A percentile compares a stretch with the other conserved stretches of the same genome.
Evolutionary conservation across 2,888 invertebrate species (phyloP).

Genomic region (Drosophila ezoana): DNA sequence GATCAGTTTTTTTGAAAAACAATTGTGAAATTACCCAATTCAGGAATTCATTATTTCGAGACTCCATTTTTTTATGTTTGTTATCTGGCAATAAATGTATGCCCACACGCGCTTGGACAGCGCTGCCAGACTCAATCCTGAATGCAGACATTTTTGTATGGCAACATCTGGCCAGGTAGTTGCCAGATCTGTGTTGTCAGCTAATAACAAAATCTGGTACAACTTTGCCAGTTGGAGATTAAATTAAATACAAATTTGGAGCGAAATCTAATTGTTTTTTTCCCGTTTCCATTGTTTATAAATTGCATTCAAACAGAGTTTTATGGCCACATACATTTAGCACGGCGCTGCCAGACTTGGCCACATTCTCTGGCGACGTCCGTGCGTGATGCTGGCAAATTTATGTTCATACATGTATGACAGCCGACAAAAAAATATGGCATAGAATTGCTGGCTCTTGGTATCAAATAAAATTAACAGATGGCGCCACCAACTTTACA

Average conservation of each 20-base stretch:
- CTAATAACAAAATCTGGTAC: neutral
- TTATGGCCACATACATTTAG: no score
- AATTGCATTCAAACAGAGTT: no score
- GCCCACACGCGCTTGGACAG: conserved; percentile 6
- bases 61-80: conserved; percentile 6
- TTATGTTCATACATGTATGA: no score
- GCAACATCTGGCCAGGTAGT: conserved; percentile 30
- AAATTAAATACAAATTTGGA: no score
- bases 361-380: no score
- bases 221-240: neutral
- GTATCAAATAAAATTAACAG: neutral
- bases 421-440: no score
- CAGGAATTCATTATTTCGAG: neutral
- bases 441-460: no score
- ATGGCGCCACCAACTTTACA: conserved; percentile 9
- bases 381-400: no score
- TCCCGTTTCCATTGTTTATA: no score
- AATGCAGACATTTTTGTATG: conserved; percentile 17
- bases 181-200: conserved; percentile 28
- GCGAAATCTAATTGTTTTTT: no score
- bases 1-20: neutral
- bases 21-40: conserved; percentile 13
- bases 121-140: conserved; percentile 38
- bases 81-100: conserved; percentile 15
- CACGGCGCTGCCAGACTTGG: neutral